A percentile compares a stretch with the other conserved stretches of the same genome.
These are phyloP conservation scores for Fragum sueziense DNA, from an alignment of 2,888 invertebrate genomes.

Conservation along the genomic window DNA sequence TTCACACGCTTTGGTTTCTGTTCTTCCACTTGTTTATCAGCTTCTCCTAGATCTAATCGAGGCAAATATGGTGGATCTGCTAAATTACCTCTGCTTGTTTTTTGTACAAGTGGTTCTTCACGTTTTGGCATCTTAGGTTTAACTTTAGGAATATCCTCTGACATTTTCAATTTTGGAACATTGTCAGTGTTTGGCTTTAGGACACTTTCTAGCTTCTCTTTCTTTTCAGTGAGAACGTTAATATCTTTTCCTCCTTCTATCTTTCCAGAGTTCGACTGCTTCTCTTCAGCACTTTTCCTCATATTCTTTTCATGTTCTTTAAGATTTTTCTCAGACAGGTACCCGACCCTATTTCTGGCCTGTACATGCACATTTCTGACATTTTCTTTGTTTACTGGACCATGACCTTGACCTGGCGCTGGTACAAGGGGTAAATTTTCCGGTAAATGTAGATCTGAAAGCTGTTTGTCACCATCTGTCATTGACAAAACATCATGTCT, in stretches of 20 bases:
- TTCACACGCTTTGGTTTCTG: neutral
- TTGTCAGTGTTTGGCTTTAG: neutral
- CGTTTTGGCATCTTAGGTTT: neutral
- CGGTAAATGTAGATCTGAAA: slow-evolving; percentile 3
- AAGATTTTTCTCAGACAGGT: slow-evolving; percentile 41
- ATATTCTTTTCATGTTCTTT: slow-evolving; percentile 26
- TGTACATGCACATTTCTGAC: slow-evolving; percentile 1
- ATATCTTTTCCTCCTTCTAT: neutral
- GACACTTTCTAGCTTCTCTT: neutral
- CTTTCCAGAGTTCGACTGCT: neutral
- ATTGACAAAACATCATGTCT: slow-evolving; percentile 42
- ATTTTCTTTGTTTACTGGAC: neutral
- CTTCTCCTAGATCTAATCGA: slow-evolving; percentile 1
- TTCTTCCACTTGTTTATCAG: neutral
- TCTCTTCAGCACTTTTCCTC: slow-evolving; percentile 21
- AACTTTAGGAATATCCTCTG: neutral
- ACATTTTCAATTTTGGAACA: neutral
- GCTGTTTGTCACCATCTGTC: slow-evolving; percentile 8
- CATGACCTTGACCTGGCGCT: neutral
- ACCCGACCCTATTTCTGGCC: neutral
- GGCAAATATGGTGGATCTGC: slow-evolving; percentile 9
- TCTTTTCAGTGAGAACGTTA: neutral
- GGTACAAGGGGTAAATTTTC: neutral
- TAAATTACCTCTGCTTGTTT: neutral
- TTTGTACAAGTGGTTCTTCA: neutral